These are phyloP conservation scores for Chondrosia reniformis DNA, from an alignment of 37 sponge, comb jelly and placozoan species.

Conservation along the genomic window DNA sequence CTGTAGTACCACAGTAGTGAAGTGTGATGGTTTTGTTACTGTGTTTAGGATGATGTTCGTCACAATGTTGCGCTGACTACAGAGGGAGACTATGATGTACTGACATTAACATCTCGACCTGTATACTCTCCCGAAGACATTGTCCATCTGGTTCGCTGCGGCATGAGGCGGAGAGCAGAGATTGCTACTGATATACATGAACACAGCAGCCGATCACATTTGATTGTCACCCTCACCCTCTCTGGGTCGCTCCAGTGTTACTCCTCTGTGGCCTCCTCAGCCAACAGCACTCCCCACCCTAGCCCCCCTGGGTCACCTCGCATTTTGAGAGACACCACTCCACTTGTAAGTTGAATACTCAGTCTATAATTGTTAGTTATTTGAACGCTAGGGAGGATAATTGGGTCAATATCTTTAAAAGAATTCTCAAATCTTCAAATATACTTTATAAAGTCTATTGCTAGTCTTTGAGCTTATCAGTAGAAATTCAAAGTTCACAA, in stretches of 20 bases:
- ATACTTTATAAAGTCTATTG: no score
- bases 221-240: constrained; percentile 57
- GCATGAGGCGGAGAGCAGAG: constrained; percentile 44
- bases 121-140: constrained; percentile 15
- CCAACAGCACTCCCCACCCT: constrained; percentile 18
- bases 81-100: background rate
- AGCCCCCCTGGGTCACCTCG: constrained; percentile 6
- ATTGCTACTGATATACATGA: constrained; percentile 42
- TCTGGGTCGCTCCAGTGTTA: background rate
- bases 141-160: constrained; percentile 19
- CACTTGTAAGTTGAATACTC: background rate
- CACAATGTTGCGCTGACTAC: constrained; percentile 1
- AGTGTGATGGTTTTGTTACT: no score
- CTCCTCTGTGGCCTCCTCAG: constrained; percentile 16
- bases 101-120: constrained; percentile 1
- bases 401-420: no score
- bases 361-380: no score
- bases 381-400: no score
- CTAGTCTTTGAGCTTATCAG: no score
- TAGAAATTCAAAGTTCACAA: no score
- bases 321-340: background rate
- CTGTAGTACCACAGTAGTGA: no score
- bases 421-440: no score
- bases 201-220: constrained; percentile 69
- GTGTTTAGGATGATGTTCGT: no score